Base-by-base conservation (phyloP, 2,113 vertebrate genomes). In the Lophotis ruficrista region DNA sequence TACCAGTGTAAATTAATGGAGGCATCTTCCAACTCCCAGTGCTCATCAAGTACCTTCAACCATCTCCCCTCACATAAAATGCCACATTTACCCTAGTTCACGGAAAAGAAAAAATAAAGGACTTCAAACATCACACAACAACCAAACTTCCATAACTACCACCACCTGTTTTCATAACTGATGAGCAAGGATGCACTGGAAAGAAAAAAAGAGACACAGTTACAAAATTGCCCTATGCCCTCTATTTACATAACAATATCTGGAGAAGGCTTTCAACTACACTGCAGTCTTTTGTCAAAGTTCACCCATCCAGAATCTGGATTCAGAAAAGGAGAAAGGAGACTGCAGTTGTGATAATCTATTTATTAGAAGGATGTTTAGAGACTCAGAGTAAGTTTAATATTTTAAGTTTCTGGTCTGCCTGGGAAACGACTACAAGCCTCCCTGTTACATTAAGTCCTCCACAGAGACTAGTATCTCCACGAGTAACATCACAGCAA, bases 71-170 rank as follows among this genome's bases (percentile, higher is more conserved):
- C 65, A 87, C n/a, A 95, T 72, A 92, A 96, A 93, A 92, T 43
- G 58, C 19, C 69, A 54, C 61, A 65, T 87, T 78, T 95, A 87
- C 77, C 79, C 83, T 92, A 97, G 96, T 72, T 93, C 80, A 79
- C 48, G 76, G 43, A 95, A 48, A 71, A 96, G 86, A 80, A 97
- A 96, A 87, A 68, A 38, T 66, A 91, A 90, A 93, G 66, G 45
- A 81, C 84, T 97, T 79, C 83, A 95, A 96, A 97, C 90, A 94
- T 47, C 84, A 77, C 38, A 80, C 53, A 82, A 62, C 64, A 86
- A 81, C 43, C 50, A 90, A 79, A 79, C 76, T 89, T 80, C 64
- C 57, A 11, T 51, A 93, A 66, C 51, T 91, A 64, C 62, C 61
- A 78, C 28, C 68, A 79, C 56, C 47, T 96, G 92, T 96, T 95